phyloP scores from a whole-genome alignment of 2,113 vertebrate species.

The Morone saxatilis region DNA sequence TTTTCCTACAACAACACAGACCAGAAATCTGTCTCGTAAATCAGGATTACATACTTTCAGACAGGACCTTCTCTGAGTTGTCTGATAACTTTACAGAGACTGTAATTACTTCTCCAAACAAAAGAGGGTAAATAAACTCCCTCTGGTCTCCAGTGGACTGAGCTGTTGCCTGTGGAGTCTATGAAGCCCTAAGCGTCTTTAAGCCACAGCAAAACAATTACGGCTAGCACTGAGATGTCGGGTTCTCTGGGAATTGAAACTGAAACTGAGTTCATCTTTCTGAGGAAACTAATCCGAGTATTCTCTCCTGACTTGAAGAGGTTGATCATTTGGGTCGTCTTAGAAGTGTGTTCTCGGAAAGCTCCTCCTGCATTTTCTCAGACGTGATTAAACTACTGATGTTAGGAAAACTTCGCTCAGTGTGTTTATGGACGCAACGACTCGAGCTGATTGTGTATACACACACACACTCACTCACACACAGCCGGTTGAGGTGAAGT shows the following conservation, averaged over 20 bases:
- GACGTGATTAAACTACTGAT: not conserved
- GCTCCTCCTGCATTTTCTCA: not conserved
- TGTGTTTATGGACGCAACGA: not conserved
- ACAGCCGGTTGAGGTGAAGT: not conserved
- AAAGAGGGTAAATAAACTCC: slow-evolving; percentile 37
- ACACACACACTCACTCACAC: not conserved
- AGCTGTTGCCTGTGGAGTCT: not conserved
- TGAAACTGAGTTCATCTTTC: slow-evolving; percentile 6
- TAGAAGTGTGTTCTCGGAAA: slow-evolving; percentile 3
- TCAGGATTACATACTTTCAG: slow-evolving; percentile 15
- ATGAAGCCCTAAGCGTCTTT: not conserved
- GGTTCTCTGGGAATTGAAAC: slow-evolving; percentile 19
- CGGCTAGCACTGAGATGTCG: not conserved
- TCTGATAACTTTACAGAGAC: slow-evolving; percentile 30
- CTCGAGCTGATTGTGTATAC: not conserved
- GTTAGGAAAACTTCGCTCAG: slow-evolving; percentile 5
- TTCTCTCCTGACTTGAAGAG: not conserved
- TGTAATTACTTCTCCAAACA: slow-evolving; percentile 52
- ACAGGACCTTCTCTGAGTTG: not conserved
- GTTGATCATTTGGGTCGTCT: not conserved
- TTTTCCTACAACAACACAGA: not conserved
- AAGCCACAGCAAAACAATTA: slow-evolving; percentile 23
- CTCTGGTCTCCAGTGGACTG: not conserved
- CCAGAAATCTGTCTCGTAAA: not conserved
- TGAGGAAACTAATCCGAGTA: slow-evolving; percentile 1